These are phyloP conservation scores for Gobio gobio DNA, from an alignment of 2,113 vertebrate species.

Conservation along the genomic window DNA sequence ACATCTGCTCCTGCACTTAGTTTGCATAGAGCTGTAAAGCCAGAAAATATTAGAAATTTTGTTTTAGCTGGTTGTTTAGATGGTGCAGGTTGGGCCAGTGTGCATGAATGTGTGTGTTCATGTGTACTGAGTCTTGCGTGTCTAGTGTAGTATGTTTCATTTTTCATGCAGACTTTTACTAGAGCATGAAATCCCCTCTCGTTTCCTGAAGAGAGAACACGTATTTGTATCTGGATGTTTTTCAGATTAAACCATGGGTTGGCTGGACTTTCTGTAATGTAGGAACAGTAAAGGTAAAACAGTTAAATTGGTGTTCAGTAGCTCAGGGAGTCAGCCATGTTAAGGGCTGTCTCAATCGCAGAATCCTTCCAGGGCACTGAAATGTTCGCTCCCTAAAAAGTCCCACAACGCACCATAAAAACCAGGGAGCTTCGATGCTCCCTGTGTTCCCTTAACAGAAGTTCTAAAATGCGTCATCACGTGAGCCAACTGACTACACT, in stretches of 20 bases:
- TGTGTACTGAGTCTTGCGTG: not conserved
- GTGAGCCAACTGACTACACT: too few species aligned
- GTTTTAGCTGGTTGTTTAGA: not conserved
- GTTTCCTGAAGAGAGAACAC: conserved; percentile 39
- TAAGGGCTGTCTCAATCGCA: too few species aligned
- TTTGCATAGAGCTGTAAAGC: not conserved
- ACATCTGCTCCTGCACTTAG: not conserved
- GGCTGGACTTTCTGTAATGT: not conserved
- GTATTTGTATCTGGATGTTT: conserved; percentile 5
- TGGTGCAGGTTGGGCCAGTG: not conserved
- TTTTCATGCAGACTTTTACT: conserved; percentile 47
- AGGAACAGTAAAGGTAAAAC: not conserved
- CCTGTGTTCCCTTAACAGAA: too few species aligned
- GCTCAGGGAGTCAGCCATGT: too few species aligned
- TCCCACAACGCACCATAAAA: too few species aligned
- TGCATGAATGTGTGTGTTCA: not conserved
- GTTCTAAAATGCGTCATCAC: too few species aligned
- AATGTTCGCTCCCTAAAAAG: too few species aligned
- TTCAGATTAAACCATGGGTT: not conserved
- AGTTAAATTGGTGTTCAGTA: not conserved
- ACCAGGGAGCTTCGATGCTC: too few species aligned
- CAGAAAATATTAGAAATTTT: not conserved
- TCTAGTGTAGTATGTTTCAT: not conserved
- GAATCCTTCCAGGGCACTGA: too few species aligned
- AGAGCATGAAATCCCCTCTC: conserved; percentile 70